Evolutionary conservation across 1,140 invertebrate genomes (phyloP).

Genomic region (Lysiphlebus fabarum): DNA sequence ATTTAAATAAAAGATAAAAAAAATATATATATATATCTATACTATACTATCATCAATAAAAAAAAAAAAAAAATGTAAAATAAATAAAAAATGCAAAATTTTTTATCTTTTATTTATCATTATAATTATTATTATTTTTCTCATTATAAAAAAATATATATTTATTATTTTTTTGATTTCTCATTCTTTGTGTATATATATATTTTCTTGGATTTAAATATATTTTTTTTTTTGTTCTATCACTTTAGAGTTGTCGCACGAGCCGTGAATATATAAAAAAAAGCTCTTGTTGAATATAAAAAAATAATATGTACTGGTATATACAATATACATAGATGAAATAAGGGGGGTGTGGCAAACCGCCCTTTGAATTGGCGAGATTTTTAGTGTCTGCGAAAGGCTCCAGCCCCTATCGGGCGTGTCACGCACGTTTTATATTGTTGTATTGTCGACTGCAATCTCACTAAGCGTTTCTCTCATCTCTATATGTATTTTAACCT

Average conservation of each 20-base stretch:
- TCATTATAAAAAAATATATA: too few species aligned
- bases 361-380: constrained; percentile 54
- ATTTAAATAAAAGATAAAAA: neutral
- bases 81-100: too few species aligned
- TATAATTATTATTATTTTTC: too few species aligned
- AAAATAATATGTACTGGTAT: neutral
- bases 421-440: constrained; percentile 53
- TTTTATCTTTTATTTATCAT: too few species aligned
- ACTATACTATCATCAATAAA: neutral
- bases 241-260: neutral
- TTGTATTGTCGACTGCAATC: constrained; percentile 56
- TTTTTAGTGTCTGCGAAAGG: constrained; percentile 45
- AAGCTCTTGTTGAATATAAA: neutral
- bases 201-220: too few species aligned
- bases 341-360: constrained; percentile 42
- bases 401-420: constrained; percentile 44
- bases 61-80: too few species aligned
- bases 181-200: too few species aligned
- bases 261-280: neutral
- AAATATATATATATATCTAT: neutral
- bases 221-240: too few species aligned
- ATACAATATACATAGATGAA: neutral
- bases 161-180: too few species aligned
- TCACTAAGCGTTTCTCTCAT: constrained; percentile 51
- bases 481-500: constrained; percentile 37